phyloP scores from a whole-genome alignment of 2,888 invertebrate genomes.

The Helicoverpa assulta region DNA sequence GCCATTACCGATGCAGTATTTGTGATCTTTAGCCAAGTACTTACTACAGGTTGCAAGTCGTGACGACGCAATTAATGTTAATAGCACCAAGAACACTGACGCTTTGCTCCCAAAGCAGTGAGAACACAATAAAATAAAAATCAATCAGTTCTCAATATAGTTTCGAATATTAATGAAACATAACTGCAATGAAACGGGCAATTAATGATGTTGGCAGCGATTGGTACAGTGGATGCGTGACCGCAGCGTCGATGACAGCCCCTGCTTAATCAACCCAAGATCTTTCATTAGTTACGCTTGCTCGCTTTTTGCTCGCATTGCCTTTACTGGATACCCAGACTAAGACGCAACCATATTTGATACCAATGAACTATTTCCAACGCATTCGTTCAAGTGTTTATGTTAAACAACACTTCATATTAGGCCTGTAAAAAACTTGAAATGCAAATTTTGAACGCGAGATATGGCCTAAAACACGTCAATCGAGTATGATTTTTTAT shows the following conservation, averaged over 20 bases:
- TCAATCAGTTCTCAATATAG: constrained; percentile 73
- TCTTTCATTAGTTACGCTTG: constrained; percentile 85
- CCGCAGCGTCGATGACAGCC: constrained; percentile 79
- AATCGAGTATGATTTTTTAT: constrained; percentile 39
- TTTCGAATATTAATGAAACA: constrained; percentile 84
- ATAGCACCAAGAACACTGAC: constrained; percentile 29
- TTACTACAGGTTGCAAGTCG: constrained; percentile 30
- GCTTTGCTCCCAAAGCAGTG: constrained; percentile 26
- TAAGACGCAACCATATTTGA: constrained; percentile 55
- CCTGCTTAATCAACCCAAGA: constrained; percentile 82
- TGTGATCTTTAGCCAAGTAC: constrained; percentile 38
- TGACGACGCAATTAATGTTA: constrained; percentile 45
- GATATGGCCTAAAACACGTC: constrained; percentile 23
- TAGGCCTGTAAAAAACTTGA: constrained; percentile 19
- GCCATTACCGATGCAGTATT: constrained; percentile 39
- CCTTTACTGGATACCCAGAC: constrained; percentile 64
- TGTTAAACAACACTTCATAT: constrained; percentile 10
- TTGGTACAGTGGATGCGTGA: constrained; percentile 67
- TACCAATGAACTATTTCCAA: constrained; percentile 30
- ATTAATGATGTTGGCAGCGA: constrained; percentile 84
- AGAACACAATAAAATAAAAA: constrained; percentile 64
- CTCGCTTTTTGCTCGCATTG: constrained; percentile 72
- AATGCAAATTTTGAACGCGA: constrained; percentile 24
- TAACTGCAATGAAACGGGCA: constrained; percentile 84
- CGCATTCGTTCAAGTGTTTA: constrained; percentile 6